These are phyloP conservation scores for Sebastes iracundus DNA, from an alignment of 2,797 vertebrate genomes.

Conservation along the genomic window DNA sequence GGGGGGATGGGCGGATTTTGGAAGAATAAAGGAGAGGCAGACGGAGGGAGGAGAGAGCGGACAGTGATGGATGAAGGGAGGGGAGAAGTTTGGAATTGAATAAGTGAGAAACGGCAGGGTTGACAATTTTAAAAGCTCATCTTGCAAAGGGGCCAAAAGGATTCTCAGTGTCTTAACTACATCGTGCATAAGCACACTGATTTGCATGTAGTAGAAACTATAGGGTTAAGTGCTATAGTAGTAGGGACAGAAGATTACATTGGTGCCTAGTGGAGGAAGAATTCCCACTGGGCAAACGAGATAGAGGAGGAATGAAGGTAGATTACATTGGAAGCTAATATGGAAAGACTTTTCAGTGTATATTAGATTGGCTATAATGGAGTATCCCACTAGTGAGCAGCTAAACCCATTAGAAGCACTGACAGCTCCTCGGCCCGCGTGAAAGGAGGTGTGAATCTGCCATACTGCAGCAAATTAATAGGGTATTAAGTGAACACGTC, in stretches of 20 bases:
- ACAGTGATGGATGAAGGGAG: constrained; percentile 82
- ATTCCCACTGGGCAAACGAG: constrained; percentile 24
- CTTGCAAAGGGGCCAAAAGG: constrained; percentile 1
- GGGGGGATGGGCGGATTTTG: constrained; percentile 52
- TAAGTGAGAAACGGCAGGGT: constrained; percentile 57
- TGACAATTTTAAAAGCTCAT: constrained; percentile 51
- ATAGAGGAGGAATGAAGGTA: constrained; percentile 26
- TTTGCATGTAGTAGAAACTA: not conserved
- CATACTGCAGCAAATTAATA: constrained; percentile 68
- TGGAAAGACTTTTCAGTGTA: constrained; percentile 42
- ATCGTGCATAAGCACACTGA: not conserved
- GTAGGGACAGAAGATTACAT: not conserved
- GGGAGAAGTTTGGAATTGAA: constrained; percentile 52
- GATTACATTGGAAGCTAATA: constrained; percentile 47
- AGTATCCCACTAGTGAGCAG: constrained; percentile 47
- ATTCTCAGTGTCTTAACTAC: constrained; percentile 6
- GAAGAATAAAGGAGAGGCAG: constrained; percentile 71
- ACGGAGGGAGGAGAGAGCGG: constrained; percentile 73
- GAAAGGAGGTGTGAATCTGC: constrained; percentile 69
- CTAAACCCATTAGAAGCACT: constrained; percentile 65
- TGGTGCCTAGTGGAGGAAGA: not conserved
- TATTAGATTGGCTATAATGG: constrained; percentile 60
- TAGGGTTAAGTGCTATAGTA: not conserved
- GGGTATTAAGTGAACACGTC: constrained; percentile 62
- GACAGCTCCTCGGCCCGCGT: constrained; percentile 63